Conservation (phyloP, 1,140 invertebrate genomes). For the Pseudachorutes palmiensis region DNA sequence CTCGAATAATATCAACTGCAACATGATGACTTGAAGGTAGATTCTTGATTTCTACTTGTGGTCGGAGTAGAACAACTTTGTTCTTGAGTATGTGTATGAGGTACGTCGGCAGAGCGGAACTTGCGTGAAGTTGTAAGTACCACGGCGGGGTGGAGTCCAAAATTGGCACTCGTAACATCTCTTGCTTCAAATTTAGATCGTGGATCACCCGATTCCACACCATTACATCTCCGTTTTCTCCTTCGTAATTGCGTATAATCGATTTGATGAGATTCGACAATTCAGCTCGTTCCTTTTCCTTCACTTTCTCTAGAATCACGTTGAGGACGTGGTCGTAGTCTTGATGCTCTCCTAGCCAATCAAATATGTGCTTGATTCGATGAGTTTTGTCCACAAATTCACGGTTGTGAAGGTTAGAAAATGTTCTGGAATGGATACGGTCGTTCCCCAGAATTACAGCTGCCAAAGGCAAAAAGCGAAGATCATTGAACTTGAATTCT, state of each 20-base stretch:
- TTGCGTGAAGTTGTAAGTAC: slow-evolving; percentile 11
- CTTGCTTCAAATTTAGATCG: not conserved
- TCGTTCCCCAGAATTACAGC: slow-evolving; percentile 35
- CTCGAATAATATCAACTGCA: slow-evolving; percentile 24
- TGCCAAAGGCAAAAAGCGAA: slow-evolving; percentile 19
- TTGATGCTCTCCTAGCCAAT: slow-evolving; percentile 24
- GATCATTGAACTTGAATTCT: slow-evolving; percentile 24
- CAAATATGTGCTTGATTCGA: slow-evolving; percentile 14
- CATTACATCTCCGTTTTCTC: slow-evolving; percentile 22
- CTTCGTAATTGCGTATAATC: slow-evolving; percentile 24
- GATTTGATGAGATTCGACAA: not conserved
- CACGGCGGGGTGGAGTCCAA: not conserved
- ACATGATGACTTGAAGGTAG: slow-evolving; percentile 21
- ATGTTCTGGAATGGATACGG: slow-evolving; percentile 8
- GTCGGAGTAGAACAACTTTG: slow-evolving; percentile 10
- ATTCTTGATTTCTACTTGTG: slow-evolving; percentile 26
- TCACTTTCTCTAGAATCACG: slow-evolving; percentile 12
- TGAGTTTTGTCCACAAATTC: not conserved
- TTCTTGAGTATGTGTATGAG: slow-evolving; percentile 23
- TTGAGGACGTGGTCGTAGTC: slow-evolving; percentile 18
- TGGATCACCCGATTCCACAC: slow-evolving; percentile 17
- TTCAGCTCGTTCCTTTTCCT: slow-evolving; percentile 9
- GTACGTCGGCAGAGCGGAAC: slow-evolving; percentile 17
- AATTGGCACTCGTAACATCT: not conserved
- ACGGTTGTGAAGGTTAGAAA: slow-evolving; percentile 11